Conservation (phyloP, 2,113 vertebrate genomes). For the Athene noctua region DNA sequence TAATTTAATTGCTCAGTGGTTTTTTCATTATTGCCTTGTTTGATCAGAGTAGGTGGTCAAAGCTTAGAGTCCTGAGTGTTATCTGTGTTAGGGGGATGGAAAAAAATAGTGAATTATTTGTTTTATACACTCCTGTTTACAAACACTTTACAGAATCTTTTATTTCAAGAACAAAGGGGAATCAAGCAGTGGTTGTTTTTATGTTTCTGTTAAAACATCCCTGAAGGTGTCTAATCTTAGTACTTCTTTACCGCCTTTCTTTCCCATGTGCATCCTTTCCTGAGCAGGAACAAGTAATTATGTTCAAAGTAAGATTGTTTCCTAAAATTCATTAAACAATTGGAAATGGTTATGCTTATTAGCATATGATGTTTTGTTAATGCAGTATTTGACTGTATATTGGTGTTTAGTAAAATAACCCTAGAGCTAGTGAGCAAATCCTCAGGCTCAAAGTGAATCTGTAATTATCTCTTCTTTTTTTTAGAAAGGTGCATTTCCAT, state of each 20-base stretch:
- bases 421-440: background rate
- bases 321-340: background rate
- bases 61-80: background rate
- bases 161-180: background rate
- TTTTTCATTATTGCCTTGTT: background rate
- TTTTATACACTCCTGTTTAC: background rate
- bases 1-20: background rate
- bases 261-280: background rate
- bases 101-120: background rate
- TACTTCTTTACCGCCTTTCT: background rate
- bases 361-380: background rate
- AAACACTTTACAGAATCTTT: background rate
- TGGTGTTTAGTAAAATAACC: background rate
- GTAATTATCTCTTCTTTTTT: background rate
- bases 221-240: background rate
- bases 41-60: background rate
- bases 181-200: background rate
- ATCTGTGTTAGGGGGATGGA: background rate
- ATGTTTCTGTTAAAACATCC: background rate
- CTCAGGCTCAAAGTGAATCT: background rate
- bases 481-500: background rate
- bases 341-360: background rate
- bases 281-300: background rate
- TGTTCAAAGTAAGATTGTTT: background rate
- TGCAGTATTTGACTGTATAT: background rate